Evolutionary conservation across 2,888 invertebrate species (phyloP).

Genomic region (Agrochola lychnidis): DNA sequence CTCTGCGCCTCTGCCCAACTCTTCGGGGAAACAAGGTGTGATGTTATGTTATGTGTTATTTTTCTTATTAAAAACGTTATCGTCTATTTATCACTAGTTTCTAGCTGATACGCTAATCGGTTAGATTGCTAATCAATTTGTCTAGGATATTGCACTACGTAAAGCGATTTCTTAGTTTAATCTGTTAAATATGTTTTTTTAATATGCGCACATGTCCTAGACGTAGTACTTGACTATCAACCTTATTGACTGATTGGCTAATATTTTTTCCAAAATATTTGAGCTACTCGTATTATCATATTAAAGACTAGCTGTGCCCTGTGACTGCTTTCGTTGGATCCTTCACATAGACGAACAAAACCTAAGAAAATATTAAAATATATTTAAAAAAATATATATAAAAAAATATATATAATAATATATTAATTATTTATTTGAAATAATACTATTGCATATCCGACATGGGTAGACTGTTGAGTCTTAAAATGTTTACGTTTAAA

Average conservation of each 20-base stretch:
- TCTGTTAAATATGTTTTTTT: constrained; percentile 7
- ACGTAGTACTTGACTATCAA: not conserved
- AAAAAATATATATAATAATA: not conserved
- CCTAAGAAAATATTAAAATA: too few species aligned
- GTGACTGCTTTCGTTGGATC: too few species aligned
- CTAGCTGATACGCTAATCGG: constrained; percentile 17
- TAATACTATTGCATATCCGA: too few species aligned
- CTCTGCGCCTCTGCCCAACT: too few species aligned
- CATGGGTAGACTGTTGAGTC: too few species aligned
- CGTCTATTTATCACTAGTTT: constrained; percentile 1
- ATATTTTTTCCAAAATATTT: not conserved
- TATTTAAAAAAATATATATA: not conserved
- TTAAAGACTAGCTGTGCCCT: not conserved
- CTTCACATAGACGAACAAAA: too few species aligned
- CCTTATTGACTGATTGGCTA: not conserved
- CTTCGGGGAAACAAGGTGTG: too few species aligned
- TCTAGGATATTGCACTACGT: constrained; percentile 26
- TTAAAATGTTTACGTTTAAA: too few species aligned
- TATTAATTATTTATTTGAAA: too few species aligned
- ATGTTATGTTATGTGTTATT: too few species aligned
- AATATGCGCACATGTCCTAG: not conserved
- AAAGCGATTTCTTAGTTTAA: constrained; percentile 20
- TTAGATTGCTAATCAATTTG: constrained; percentile 29
- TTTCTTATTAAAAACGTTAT: constrained; percentile 22
- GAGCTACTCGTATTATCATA: not conserved